Percentiles rank a stretch among this genome's conserved stretches.
Evolutionary conservation across 2,797 vertebrate genomes (phyloP).

Genomic region (Cyprinella venusta): DNA sequence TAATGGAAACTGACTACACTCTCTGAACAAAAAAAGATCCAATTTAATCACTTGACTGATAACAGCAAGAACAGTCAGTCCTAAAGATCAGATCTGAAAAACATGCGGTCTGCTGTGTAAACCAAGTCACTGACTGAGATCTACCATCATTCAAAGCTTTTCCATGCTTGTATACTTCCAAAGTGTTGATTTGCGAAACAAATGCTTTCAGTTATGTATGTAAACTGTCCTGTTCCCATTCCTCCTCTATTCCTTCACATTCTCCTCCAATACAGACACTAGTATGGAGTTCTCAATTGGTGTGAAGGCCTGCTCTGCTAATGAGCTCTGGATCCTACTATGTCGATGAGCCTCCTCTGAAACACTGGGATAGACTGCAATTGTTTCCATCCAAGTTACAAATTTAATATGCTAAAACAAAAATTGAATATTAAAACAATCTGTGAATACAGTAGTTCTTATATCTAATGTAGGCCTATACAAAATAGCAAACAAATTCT

Average conservation of each 20-base stretch:
- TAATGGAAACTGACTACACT: neutral
- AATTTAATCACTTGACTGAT: conserved; percentile 17
- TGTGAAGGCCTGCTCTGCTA: too few species aligned
- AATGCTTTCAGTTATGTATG: neutral
- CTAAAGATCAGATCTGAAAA: conserved; percentile 11
- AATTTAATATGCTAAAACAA: neutral
- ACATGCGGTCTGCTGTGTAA: neutral
- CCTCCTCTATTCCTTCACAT: too few species aligned
- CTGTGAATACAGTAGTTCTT: neutral
- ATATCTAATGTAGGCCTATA: neutral
- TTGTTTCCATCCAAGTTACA: neutral
- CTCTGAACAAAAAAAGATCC: neutral
- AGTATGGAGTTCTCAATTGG: too few species aligned
- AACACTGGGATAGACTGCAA: neutral
- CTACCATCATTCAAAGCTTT: neutral
- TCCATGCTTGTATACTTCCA: neutral
- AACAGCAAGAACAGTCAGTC: neutral
- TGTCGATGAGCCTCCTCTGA: too few species aligned
- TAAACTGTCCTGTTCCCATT: neutral
- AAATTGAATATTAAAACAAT: neutral
- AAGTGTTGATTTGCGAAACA: neutral
- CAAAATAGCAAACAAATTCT: neutral
- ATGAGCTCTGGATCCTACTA: too few species aligned
- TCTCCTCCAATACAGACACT: too few species aligned
- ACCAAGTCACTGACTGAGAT: neutral